Percentiles rank a stretch among this genome's conserved stretches.
Evolutionary conservation across 1,140 invertebrate genomes (phyloP).

Genomic region (Bombus impatiens): DNA sequence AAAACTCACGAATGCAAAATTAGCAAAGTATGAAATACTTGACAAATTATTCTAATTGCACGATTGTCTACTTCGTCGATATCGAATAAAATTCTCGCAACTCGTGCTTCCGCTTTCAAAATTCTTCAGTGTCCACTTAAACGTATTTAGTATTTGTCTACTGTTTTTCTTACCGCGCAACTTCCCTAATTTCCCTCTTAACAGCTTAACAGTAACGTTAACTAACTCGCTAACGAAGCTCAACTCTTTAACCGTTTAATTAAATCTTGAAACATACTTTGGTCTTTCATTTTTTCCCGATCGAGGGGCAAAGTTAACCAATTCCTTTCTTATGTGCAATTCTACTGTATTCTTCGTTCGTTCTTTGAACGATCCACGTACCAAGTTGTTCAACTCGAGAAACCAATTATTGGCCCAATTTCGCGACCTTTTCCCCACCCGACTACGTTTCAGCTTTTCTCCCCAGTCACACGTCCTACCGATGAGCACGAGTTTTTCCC

Average conservation of each 20-base stretch:
- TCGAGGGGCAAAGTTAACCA: not conserved
- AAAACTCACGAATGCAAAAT: too few species aligned
- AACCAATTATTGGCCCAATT: conserved; percentile 22
- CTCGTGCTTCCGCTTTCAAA: not conserved
- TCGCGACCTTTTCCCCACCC: not conserved
- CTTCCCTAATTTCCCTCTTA: not conserved
- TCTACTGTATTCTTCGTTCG: not conserved
- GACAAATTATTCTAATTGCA: too few species aligned
- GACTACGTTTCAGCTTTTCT: not conserved
- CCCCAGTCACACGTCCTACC: not conserved
- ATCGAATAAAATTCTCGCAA: not conserved
- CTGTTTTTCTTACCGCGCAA: not conserved
- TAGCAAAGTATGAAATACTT: too few species aligned
- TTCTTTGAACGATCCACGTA: not conserved
- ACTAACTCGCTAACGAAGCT: not conserved
- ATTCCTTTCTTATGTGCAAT: not conserved
- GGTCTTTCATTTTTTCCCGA: not conserved
- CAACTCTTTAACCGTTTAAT: not conserved
- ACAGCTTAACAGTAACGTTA: not conserved
- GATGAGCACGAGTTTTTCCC: conserved; percentile 25
- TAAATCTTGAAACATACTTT: not conserved
- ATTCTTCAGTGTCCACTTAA: not conserved
- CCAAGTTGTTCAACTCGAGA: not conserved
- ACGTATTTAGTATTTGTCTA: not conserved
- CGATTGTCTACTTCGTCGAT: too few species aligned